Evolutionary conservation across 1,140 invertebrate genomes (phyloP).

Genomic region (Eupeodes corollae): DNA sequence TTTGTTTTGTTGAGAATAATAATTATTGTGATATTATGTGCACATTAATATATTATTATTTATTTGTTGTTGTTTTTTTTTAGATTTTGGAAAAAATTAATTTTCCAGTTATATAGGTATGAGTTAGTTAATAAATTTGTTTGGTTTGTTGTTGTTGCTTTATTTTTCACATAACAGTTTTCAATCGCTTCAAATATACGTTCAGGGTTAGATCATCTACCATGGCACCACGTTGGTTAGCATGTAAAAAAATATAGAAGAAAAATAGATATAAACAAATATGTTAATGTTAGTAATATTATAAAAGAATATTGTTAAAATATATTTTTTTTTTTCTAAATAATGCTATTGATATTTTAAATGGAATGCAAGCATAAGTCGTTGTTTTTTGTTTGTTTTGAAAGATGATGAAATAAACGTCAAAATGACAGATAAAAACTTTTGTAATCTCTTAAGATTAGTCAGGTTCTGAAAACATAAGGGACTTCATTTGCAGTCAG

Average conservation of each 20-base stretch:
- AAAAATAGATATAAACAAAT: conserved; percentile 6
- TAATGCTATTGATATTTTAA: background rate
- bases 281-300: conserved; percentile 6
- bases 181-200: too few relatives aligned
- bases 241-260: conserved; percentile 4
- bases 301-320: background rate
- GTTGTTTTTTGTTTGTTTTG: conserved; percentile 1
- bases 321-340: background rate
- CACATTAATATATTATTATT: too few relatives aligned
- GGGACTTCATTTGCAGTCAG: too few relatives aligned
- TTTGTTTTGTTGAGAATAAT: too few relatives aligned
- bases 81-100: too few relatives aligned
- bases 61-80: too few relatives aligned
- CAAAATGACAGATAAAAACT: background rate
- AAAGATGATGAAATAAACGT: background rate
- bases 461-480: background rate
- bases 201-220: conserved; percentile 2
- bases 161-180: too few relatives aligned
- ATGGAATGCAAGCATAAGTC: background rate
- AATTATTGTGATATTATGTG: too few relatives aligned
- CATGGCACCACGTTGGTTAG: conserved; percentile 7
- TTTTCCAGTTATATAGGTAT: too few relatives aligned
- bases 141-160: too few relatives aligned
- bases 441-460: background rate
- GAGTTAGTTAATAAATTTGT: too few relatives aligned